phyloP scores from a whole-genome alignment of 2,888 invertebrate genomes.

The Tiliacea citrago region DNA sequence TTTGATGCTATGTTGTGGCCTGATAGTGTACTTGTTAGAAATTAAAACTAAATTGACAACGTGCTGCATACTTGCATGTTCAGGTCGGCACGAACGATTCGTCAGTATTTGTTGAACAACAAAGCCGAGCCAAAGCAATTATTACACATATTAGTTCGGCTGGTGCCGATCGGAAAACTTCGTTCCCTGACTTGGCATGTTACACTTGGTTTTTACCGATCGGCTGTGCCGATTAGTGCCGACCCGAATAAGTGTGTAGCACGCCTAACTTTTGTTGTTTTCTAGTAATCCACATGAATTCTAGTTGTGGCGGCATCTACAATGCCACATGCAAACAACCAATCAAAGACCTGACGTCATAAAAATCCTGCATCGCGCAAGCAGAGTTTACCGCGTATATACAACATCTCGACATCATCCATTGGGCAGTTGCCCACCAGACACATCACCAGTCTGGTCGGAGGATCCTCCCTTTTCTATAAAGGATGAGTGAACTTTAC shows the following conservation, averaged over 20 bases:
- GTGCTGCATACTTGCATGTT: background rate
- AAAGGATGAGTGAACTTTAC: too few species aligned
- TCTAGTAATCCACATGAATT: too few species aligned
- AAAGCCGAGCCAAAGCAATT: background rate
- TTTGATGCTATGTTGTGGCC: conserved; percentile 9
- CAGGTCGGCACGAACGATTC: too few species aligned
- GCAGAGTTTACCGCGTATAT: too few species aligned
- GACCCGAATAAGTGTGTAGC: background rate
- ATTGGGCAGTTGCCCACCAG: too few species aligned
- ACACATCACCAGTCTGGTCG: too few species aligned
- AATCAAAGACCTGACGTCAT: too few species aligned
- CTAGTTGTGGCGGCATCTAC: too few species aligned
- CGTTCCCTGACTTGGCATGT: background rate
- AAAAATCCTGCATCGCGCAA: too few species aligned
- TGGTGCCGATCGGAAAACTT: background rate
- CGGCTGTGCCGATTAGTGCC: background rate
- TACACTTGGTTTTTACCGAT: background rate
- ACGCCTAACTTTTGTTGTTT: background rate
- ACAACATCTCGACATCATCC: too few species aligned
- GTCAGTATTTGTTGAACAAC: background rate
- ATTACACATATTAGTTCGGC: background rate
- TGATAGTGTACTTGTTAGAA: background rate
- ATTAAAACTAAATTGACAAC: background rate
- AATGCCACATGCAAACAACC: too few species aligned
- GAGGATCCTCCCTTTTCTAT: too few species aligned